Evolutionary conservation across 2,797 vertebrate species (phyloP).

Genomic region (Lates japonicus): DNA sequence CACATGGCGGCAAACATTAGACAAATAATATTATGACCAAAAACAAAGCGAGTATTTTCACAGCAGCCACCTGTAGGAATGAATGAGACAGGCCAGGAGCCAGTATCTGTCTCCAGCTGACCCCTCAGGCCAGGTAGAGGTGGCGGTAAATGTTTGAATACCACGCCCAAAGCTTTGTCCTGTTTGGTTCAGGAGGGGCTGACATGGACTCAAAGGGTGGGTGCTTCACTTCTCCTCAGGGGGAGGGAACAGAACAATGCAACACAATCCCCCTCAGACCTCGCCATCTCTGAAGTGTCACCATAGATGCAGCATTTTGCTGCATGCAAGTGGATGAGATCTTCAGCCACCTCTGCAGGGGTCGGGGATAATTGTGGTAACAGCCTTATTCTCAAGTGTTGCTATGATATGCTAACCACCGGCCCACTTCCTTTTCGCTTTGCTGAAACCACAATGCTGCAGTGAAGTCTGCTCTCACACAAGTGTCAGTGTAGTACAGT

Average conservation of each 20-base stretch:
- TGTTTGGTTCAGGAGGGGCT: conserved; percentile 20
- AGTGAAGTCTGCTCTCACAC: not conserved
- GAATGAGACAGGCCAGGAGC: not conserved
- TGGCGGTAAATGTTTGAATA: conserved; percentile 44
- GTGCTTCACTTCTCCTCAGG: not conserved
- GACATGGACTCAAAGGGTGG: not conserved
- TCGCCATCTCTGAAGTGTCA: not conserved
- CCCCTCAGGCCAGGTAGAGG: conserved; percentile 33
- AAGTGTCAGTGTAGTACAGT: conserved; percentile 6
- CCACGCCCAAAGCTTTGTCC: conserved; percentile 62
- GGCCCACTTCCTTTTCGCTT: conserved; percentile 18
- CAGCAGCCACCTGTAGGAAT: not conserved
- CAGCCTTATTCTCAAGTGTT: conserved; percentile 20
- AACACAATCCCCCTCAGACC: not conserved
- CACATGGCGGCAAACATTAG: conserved; percentile 2
- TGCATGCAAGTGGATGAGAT: not conserved
- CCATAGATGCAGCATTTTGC: conserved; percentile 16
- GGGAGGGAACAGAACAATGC: not conserved
- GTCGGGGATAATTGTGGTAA: conserved; percentile 32
- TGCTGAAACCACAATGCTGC: conserved; percentile 33
- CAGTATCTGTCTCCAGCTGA: conserved; percentile 14
- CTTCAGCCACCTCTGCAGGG: conserved; percentile 35
- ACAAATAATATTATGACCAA: conserved; percentile 49
- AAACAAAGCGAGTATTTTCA: conserved; percentile 25
- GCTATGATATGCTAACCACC: conserved; percentile 3